Percentiles rank a stretch among this genome's conserved stretches.
These are phyloP conservation scores for Luperina nickerlii DNA, from an alignment of 2,888 invertebrate species.

Conservation along the genomic window DNA sequence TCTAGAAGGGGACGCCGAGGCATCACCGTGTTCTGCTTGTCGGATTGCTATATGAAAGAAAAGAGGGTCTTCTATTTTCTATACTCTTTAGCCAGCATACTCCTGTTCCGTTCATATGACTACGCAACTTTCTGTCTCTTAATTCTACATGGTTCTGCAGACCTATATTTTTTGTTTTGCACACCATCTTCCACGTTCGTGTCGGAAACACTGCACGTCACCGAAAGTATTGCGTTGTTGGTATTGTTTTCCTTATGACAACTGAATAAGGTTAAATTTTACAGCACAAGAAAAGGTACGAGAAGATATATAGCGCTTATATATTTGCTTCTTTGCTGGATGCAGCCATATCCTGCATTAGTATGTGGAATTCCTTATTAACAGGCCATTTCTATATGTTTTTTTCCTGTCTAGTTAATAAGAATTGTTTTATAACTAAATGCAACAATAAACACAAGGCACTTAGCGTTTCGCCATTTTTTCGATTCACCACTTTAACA, in stretches of 20 bases:
- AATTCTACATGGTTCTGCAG: not conserved
- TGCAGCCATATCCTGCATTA: slow-evolving; percentile 11
- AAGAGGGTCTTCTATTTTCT: not conserved
- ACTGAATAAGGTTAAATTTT: not conserved
- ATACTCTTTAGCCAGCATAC: not conserved
- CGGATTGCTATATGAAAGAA: not conserved
- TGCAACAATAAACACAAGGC: not conserved
- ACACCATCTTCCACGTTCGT: not conserved
- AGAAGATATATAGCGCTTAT: not conserved
- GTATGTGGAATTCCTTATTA: not conserved
- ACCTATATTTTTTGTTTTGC: slow-evolving; percentile 3
- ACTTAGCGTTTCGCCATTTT: not conserved
- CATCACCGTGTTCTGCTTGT: not conserved
- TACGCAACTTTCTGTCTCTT: not conserved
- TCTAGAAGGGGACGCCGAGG: not conserved
- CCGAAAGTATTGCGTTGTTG: not conserved
- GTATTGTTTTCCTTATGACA: not conserved
- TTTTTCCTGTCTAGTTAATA: not conserved
- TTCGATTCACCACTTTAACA: not conserved
- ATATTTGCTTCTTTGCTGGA: not conserved
- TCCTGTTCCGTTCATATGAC: not conserved
- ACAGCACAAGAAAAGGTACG: not conserved
- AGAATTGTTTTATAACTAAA: not conserved
- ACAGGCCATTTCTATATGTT: not conserved
- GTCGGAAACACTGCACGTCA: not conserved